Conservation (phyloP, 2,888 invertebrate species). For the Heliconius hortense region DNA sequence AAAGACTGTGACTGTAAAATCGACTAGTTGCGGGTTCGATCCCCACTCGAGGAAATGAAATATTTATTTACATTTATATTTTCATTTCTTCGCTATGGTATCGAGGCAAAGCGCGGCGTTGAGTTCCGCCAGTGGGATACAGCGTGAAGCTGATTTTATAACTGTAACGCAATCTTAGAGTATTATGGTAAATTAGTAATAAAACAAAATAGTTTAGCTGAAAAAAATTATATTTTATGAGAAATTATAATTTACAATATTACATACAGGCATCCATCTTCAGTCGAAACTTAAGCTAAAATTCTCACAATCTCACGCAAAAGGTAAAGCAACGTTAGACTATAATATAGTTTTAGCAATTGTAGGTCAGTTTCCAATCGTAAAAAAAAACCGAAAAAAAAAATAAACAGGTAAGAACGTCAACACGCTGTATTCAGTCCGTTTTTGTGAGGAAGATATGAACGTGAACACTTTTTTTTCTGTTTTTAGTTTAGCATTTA, state of each 20-base stretch:
- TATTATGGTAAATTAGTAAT: slow-evolving; percentile 47
- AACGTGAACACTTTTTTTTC: slow-evolving; percentile 31
- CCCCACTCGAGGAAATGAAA: too few relatives aligned
- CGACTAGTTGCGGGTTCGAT: too few relatives aligned
- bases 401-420: slow-evolving; percentile 61
- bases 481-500: slow-evolving; percentile 10
- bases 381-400: slow-evolving; percentile 56
- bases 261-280: slow-evolving; percentile 83
- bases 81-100: too few relatives aligned
- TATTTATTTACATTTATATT: too few relatives aligned
- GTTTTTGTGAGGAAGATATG: slow-evolving; percentile 60
- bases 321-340: slow-evolving; percentile 83
- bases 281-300: slow-evolving; percentile 83
- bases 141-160: too few relatives aligned
- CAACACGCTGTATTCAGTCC: slow-evolving; percentile 69
- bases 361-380: slow-evolving; percentile 76
- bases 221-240: slow-evolving; percentile 84
- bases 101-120: too few relatives aligned
- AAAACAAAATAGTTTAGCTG: slow-evolving; percentile 76
- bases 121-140: too few relatives aligned
- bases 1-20: too few relatives aligned
- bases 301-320: slow-evolving; percentile 82
- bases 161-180: background rate
- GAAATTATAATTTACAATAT: slow-evolving; percentile 84
- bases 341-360: slow-evolving; percentile 82